These are phyloP conservation scores for Heliconius charithonia DNA, from an alignment of 2,888 invertebrate genomes.

Conservation along the genomic window DNA sequence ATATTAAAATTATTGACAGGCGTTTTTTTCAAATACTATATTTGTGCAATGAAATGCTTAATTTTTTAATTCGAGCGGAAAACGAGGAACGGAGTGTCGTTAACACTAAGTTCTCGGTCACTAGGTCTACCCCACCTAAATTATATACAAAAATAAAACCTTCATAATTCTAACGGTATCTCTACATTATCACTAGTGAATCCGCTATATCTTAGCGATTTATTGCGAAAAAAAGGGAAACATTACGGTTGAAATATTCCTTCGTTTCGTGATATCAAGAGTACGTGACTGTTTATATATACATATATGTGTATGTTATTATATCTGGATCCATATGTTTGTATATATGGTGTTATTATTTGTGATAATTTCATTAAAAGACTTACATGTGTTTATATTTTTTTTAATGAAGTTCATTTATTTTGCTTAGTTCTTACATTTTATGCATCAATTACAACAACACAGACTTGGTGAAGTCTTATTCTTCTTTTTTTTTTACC, in stretches of 20 bases:
- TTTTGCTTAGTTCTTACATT: too few relatives aligned
- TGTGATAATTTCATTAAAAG: not conserved
- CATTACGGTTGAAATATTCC: constrained; percentile 25
- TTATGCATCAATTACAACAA: too few relatives aligned
- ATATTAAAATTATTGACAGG: too few relatives aligned
- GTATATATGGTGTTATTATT: not conserved
- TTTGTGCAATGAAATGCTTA: too few relatives aligned
- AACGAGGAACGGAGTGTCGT: not conserved
- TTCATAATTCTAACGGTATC: not conserved
- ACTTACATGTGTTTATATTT: too few relatives aligned
- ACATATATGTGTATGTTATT: too few relatives aligned
- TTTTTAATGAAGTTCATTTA: too few relatives aligned
- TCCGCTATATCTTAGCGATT: constrained; percentile 22
- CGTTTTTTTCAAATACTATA: too few relatives aligned
- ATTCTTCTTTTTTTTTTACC: too few relatives aligned
- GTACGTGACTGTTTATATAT: not conserved
- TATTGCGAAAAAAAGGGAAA: constrained; percentile 34
- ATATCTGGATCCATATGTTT: not conserved
- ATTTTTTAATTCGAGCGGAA: not conserved
- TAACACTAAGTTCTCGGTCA: not conserved
- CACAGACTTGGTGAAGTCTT: too few relatives aligned
- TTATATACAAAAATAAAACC: too few relatives aligned
- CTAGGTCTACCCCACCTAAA: not conserved
- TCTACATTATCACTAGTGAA: not conserved
- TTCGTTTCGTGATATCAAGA: not conserved